These are phyloP conservation scores for Hermatobates lingyangjiaoensis DNA, from an alignment of 1,140 invertebrate species.

Conservation along the genomic window DNA sequence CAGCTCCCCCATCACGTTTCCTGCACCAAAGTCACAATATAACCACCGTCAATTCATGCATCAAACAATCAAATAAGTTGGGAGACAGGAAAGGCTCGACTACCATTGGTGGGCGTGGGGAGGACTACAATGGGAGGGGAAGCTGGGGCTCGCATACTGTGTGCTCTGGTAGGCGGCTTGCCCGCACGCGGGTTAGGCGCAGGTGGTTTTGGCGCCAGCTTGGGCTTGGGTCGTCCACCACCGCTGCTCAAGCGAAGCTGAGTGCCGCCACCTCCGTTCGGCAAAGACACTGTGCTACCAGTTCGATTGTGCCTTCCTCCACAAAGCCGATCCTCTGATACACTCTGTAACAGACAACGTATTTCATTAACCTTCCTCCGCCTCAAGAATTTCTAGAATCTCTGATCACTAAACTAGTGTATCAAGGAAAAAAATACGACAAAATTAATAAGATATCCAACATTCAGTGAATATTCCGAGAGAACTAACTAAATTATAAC, in stretches of 20 bases:
- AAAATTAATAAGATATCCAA: no score
- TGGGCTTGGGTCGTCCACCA: conserved; percentile 24
- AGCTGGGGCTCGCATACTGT: conserved; percentile 32
- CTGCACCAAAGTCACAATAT: background rate
- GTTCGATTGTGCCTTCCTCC: conserved; percentile 2
- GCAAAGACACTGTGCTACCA: conserved; percentile 9
- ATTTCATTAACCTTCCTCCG: no score
- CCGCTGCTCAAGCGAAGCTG: background rate
- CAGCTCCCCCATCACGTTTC: background rate
- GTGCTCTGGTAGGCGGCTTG: conserved; percentile 29
- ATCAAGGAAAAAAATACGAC: no score
- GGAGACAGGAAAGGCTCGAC: no score
- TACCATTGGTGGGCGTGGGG: conserved; percentile 1
- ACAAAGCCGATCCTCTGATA: conserved; percentile 4
- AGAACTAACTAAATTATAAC: no score
- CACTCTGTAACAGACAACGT: conserved; percentile 6
- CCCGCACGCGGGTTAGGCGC: conserved; percentile 29
- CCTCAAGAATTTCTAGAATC: no score
- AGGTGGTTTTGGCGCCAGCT: conserved; percentile 31
- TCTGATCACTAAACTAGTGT: no score
- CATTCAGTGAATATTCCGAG: no score
- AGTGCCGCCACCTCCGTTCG: background rate
- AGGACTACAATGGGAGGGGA: conserved; percentile 25
- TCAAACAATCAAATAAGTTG: background rate
- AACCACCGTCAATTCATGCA: background rate